Evolutionary conservation across 2,113 vertebrate genomes (phyloP).

Genomic region (Natator depressus): DNA sequence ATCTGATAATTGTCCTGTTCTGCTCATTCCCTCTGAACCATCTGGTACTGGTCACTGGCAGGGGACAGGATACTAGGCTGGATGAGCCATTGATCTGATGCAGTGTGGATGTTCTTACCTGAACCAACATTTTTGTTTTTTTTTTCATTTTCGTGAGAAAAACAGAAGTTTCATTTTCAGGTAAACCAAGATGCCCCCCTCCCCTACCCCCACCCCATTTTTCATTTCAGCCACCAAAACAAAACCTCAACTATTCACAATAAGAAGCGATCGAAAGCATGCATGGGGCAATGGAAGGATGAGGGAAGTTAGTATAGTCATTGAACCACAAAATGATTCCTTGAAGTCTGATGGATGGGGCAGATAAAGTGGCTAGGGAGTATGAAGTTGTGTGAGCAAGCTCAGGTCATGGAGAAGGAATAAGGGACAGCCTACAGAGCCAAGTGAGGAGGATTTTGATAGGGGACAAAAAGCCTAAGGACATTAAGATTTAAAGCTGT

Average conservation of each 20-base stretch:
- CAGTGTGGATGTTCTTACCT: neutral
- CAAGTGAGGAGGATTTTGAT: neutral
- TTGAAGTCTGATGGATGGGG: neutral
- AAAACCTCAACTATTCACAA: neutral
- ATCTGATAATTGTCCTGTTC: neutral
- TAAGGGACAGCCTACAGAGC: rapidly evolving
- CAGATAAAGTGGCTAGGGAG: neutral
- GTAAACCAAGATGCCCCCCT: too few species aligned
- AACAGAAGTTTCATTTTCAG: neutral
- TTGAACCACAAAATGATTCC: neutral
- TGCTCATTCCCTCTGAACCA: neutral
- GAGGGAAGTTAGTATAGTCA: neutral
- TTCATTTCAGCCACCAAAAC: neutral
- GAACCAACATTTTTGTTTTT: neutral
- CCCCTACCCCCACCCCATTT: too few species aligned
- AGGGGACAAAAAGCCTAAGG: neutral
- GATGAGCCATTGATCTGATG: neutral
- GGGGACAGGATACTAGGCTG: neutral
- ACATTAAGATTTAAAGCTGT: neutral
- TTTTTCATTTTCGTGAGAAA: too few species aligned
- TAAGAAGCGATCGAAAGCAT: neutral
- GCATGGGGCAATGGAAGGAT: neutral
- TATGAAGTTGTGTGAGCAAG: neutral
- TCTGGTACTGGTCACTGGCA: neutral
- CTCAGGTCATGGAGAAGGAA: neutral